phyloP scores from a whole-genome alignment of 1,140 invertebrate species.

The Pseudomyrmex gracilis region DNA sequence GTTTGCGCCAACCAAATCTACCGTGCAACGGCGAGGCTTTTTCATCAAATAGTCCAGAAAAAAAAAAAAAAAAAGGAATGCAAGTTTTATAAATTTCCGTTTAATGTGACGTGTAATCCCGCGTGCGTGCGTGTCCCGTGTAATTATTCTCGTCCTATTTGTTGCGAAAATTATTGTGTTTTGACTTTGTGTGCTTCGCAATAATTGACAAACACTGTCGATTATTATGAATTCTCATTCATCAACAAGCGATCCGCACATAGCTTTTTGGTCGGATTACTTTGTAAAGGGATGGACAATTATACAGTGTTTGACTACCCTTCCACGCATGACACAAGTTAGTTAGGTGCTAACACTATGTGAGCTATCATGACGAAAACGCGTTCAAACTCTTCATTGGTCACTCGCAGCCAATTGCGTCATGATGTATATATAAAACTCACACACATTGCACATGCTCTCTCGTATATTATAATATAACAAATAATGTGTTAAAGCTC shows the following conservation, averaged over 20 bases:
- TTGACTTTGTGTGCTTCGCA: not conserved
- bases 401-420: slow-evolving; percentile 35
- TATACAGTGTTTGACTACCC: slow-evolving; percentile 74
- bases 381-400: not conserved
- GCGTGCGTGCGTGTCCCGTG: no score
- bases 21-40: not conserved
- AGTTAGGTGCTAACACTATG: slow-evolving; percentile 42
- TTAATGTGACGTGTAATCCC: no score
- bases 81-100: not conserved
- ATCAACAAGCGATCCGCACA: not conserved
- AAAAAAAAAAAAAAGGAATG: not conserved
- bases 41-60: not conserved
- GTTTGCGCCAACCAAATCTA: slow-evolving; percentile 19
- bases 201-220: not conserved
- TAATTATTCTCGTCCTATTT: not conserved
- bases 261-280: slow-evolving; percentile 60
- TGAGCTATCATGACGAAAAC: slow-evolving; percentile 25
- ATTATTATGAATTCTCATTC: not conserved
- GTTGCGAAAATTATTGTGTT: no score
- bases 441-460: no score
- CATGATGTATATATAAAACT: slow-evolving; percentile 19
- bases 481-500: slow-evolving; percentile 35
- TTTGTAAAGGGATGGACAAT: slow-evolving; percentile 79
- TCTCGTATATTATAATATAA: slow-evolving; percentile 5
- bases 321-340: slow-evolving; percentile 48